A percentile compares a stretch with the other conserved stretches of the same genome.
Evolutionary conservation across 1,140 invertebrate genomes (phyloP).

Genomic region (Limonius californicus): DNA sequence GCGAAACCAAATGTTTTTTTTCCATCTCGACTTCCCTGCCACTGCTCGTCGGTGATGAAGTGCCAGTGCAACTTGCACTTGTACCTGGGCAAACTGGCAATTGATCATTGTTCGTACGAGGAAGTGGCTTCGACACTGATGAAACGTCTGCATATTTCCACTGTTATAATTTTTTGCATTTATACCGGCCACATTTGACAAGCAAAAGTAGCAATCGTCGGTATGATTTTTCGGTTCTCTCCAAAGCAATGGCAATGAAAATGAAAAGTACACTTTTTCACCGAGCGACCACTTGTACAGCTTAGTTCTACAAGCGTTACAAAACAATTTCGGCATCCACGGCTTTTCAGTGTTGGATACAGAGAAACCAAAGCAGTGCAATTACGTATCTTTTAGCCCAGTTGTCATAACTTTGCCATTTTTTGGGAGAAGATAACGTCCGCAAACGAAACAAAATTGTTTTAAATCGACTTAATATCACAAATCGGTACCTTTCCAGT

Average conservation of each 20-base stretch:
- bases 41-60: constrained; percentile 8
- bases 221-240: too few relatives aligned
- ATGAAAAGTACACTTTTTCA: constrained; percentile 18
- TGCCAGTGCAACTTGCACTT: constrained; percentile 11
- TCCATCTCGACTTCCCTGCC: constrained; percentile 1
- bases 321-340: constrained; percentile 16
- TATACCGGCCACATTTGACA: constrained; percentile 20
- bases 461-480: constrained; percentile 15
- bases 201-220: constrained; percentile 26
- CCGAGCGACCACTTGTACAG: constrained; percentile 15
- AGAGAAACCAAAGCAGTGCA: constrained; percentile 18
- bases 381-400: constrained; percentile 15
- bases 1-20: constrained; percentile 16
- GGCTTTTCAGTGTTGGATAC: too few relatives aligned
- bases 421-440: constrained; percentile 16
- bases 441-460: constrained; percentile 17
- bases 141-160: constrained; percentile 23
- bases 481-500: constrained; percentile 7
- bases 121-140: constrained; percentile 21
- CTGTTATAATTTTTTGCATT: constrained; percentile 22
- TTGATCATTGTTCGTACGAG: constrained; percentile 22
- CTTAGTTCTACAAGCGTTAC: constrained; percentile 14
- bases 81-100: constrained; percentile 20
- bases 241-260: constrained; percentile 18
- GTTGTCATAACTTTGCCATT: too few relatives aligned